Evolutionary conservation across 1,140 invertebrate species (phyloP).

Genomic region (Drosophila pallidifrons): DNA sequence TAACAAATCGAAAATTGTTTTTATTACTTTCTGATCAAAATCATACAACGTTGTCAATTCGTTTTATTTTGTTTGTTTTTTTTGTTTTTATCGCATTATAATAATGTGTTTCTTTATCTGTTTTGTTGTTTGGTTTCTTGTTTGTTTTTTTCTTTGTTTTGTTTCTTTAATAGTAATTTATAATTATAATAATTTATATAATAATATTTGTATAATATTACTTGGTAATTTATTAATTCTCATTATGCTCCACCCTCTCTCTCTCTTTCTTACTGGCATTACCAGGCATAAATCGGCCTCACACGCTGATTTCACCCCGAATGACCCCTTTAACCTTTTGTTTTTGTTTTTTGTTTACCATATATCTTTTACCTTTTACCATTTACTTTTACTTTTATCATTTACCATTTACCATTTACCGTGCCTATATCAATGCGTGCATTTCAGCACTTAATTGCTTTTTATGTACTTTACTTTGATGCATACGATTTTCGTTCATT

Average conservation of each 20-base stretch:
- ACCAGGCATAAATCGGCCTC: constrained; percentile 36
- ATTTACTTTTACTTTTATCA: constrained; percentile 34
- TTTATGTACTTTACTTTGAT: constrained; percentile 68
- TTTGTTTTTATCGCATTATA: constrained; percentile 61
- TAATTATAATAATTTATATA: constrained; percentile 83
- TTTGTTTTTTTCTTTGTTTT: constrained; percentile 59
- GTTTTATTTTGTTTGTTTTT: constrained; percentile 60
- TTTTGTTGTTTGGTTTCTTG: constrained; percentile 51
- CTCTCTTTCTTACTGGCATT: constrained; percentile 14
- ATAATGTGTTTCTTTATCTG: constrained; percentile 49
- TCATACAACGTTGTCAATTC: constrained; percentile 85
- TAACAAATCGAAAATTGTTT: constrained; percentile 85
- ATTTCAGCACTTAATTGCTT: constrained; percentile 24
- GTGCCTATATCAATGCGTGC: constrained; percentile 23
- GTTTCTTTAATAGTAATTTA: constrained; percentile 77
- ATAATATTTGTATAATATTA: constrained; percentile 84
- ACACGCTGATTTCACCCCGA: constrained; percentile 21
- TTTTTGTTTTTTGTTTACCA: constrained; percentile 9
- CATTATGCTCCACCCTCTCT: constrained; percentile 40
- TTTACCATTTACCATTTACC: constrained; percentile 16
- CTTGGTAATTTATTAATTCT: constrained; percentile 82
- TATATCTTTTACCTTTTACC: constrained; percentile 27
- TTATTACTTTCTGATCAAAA: constrained; percentile 85
- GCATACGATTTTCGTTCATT: constrained; percentile 66
- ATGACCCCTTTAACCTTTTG: constrained; percentile 34